A percentile compares a stretch with the other conserved stretches of the same genome.
Evolutionary conservation across 2,797 vertebrate species (phyloP).

Genomic region (Esox masquinongy): DNA sequence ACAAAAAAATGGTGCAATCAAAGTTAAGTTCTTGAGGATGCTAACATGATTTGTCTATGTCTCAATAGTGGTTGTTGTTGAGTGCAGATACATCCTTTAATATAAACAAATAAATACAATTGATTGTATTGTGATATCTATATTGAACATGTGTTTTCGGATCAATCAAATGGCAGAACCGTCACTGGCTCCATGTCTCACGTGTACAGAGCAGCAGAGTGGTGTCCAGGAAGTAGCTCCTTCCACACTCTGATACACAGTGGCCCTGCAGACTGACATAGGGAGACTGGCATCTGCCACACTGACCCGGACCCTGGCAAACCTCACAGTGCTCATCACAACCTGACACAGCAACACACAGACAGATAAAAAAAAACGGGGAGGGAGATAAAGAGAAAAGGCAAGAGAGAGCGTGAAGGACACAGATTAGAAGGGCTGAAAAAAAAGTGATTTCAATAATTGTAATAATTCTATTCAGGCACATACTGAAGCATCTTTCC

Average conservation of each 20-base stretch:
- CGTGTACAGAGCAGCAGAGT: slow-evolving; percentile 72
- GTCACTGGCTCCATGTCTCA: slow-evolving; percentile 55
- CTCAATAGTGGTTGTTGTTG: not conserved
- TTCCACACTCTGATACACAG: slow-evolving; percentile 81
- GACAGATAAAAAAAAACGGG: not conserved
- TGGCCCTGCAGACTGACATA: slow-evolving; percentile 72
- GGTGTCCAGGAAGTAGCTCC: slow-evolving; percentile 68
- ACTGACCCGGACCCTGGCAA: slow-evolving; percentile 75
- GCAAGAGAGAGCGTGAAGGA: not conserved
- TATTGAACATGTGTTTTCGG: too few relatives aligned
- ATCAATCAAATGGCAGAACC: too few relatives aligned
- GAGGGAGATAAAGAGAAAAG: not conserved
- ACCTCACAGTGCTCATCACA: slow-evolving; percentile 81
- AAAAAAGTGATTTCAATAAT: not conserved
- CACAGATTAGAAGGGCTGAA: not conserved
- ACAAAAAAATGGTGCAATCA: not conserved
- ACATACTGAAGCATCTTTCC: slow-evolving; percentile 86
- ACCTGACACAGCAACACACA: slow-evolving; percentile 63
- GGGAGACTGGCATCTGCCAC: slow-evolving; percentile 76
- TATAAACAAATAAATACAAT: too few relatives aligned
- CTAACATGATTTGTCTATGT: too few relatives aligned
- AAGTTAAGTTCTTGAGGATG: too few relatives aligned
- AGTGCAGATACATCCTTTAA: not conserved
- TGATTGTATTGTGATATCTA: too few relatives aligned
- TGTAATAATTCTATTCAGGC: slow-evolving; percentile 19